Evolutionary conservation across 2,797 vertebrate genomes (phyloP).

Genomic region (Sebastes aleutianus): DNA sequence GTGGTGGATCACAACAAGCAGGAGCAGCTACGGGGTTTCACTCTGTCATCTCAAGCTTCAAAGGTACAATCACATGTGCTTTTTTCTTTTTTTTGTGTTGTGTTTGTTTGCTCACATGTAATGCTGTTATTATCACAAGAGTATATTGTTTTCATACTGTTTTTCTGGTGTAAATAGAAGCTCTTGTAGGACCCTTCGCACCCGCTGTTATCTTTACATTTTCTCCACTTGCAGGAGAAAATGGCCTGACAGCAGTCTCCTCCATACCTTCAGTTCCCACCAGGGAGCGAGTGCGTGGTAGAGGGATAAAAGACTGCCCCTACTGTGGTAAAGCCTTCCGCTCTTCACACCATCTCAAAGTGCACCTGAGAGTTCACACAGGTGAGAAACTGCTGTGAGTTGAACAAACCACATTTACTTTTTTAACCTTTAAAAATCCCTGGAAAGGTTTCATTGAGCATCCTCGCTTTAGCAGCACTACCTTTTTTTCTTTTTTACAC

Average conservation of each 20-base stretch:
- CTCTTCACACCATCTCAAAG: constrained; percentile 95
- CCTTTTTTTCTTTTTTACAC: constrained; percentile 28
- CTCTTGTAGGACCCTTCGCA: constrained; percentile 2
- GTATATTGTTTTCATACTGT: constrained; percentile 17
- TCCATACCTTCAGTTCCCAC: constrained; percentile 70
- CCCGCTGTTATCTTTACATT: constrained; percentile 36
- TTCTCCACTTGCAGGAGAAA: constrained; percentile 74
- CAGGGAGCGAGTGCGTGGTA: constrained; percentile 86
- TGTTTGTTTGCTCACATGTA: constrained; percentile 25
- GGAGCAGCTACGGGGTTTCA: constrained; percentile 72
- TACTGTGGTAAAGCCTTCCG: constrained; percentile 96
- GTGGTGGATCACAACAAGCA: constrained; percentile 65
- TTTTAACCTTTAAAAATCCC: constrained; percentile 55
- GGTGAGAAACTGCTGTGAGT: constrained; percentile 80
- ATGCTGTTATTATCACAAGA: background rate
- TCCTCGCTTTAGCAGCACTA: constrained; percentile 32
- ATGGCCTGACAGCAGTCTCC: constrained; percentile 72
- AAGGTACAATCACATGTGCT: constrained; percentile 69
- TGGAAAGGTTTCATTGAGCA: constrained; percentile 45
- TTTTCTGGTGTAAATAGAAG: constrained; percentile 19
- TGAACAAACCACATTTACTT: constrained; percentile 52
- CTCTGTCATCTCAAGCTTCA: constrained; percentile 76
- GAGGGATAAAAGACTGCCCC: constrained; percentile 92
- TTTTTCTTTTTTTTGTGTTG: background rate
- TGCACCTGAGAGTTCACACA: constrained; percentile 94